Base-by-base conservation (phyloP, 2,113 vertebrate genomes). In the Alosa alosa region DNA sequence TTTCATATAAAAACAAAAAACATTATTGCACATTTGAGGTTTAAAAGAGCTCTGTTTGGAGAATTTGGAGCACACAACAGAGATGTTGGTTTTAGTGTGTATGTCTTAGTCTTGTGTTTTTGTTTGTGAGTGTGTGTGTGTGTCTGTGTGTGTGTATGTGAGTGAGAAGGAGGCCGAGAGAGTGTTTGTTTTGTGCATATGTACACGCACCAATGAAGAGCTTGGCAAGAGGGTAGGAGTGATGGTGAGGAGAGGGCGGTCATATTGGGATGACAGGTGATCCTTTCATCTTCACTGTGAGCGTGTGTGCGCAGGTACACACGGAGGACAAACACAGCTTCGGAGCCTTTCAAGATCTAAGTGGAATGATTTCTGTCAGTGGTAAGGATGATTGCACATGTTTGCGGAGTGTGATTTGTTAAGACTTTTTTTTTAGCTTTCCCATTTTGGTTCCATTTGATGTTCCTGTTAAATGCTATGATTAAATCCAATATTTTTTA, bases 211-310 rank as follows among this genome's bases (percentile, higher is more conserved):
- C 25, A 68, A 82, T 41, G 22, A 83, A 78, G 36, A 49, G 81
- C 17, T 36, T 20, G 36, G 46, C 46, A 45, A n/a, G 41, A 82
- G 64, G 57, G 49, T 60, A 57, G 64, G 64, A 72, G 64, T 72
- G 64, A 72, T 31, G 31, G 64, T 36, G 64, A 82, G 55, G 39
- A 84, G 55, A 84, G 45, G 45, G 47, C 25, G 25, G 41, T 36
- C 47, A 85, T 36, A 45, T 45, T 20, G 89, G 81, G 81, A 88
- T 90, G 90, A 90, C 88, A 90, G 90, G 88, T 82, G 86, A 86
- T 88, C 90, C 87, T 86, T 87, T 88, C 87, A 84, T 87, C 85
- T 78, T 84, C 84, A 39, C 72, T 60, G 86, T 82, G 83, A 84
- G 84, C 78, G 81, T 82, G 89, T 60, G 84, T 9, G 87, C 81